Conservation (phyloP, 2,888 invertebrate species). For the Polymixis lichenea region DNA sequence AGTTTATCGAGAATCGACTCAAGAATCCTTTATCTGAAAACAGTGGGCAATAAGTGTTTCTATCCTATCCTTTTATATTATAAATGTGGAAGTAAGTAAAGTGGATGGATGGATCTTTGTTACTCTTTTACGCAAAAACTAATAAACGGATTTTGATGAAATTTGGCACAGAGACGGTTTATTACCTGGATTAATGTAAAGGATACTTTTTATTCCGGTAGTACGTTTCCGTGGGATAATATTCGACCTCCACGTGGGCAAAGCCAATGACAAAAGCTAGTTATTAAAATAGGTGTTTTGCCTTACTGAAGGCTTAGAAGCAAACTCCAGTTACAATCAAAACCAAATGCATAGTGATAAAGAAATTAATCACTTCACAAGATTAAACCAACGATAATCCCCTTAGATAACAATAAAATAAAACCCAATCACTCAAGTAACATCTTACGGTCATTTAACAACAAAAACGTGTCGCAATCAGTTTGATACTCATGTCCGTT, state of each 20-base stretch:
- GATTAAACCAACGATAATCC: slow-evolving; percentile 5
- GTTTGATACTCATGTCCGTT: slow-evolving; percentile 29
- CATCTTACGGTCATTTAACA: slow-evolving; percentile 62
- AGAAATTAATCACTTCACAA: slow-evolving; percentile 1
- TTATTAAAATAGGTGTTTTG: not conserved
- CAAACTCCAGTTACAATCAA: not conserved
- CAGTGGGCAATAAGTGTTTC: not conserved
- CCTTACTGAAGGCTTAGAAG: not conserved
- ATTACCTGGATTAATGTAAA: too few relatives aligned
- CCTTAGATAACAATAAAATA: slow-evolving; percentile 59
- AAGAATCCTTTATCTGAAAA: not conserved
- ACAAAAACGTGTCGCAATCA: slow-evolving; percentile 67
- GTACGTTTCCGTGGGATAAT: too few relatives aligned
- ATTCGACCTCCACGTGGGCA: too few relatives aligned
- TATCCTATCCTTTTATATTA: not conserved
- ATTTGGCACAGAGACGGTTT: too few relatives aligned
- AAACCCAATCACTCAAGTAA: slow-evolving; percentile 65
- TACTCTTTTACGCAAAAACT: too few relatives aligned
- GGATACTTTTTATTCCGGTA: too few relatives aligned
- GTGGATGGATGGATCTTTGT: too few relatives aligned
- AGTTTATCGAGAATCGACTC: not conserved
- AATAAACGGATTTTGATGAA: too few relatives aligned
- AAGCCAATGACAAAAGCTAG: too few relatives aligned
- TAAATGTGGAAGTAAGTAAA: too few relatives aligned
- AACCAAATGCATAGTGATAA: not conserved